These are phyloP conservation scores for Ametastegia equiseti DNA, from an alignment of 2,888 invertebrate species.

Conservation along the genomic window DNA sequence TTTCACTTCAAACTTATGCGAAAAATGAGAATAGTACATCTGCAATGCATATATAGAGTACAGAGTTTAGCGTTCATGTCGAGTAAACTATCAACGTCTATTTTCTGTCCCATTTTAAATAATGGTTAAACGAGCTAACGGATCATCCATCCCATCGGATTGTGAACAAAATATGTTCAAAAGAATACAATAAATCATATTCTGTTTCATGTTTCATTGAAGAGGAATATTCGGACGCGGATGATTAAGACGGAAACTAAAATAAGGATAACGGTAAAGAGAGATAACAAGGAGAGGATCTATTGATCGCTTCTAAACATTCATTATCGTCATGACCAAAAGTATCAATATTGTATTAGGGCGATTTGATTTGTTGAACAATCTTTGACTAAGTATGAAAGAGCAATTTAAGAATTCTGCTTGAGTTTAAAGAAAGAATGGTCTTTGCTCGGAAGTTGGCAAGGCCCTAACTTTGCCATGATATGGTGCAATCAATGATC, in stretches of 20 bases:
- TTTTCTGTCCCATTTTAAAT: not conserved
- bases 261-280: not conserved
- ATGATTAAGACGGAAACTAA: not conserved
- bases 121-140: not conserved
- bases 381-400: not conserved
- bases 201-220: not conserved
- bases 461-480: not conserved
- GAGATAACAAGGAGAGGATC: not conserved
- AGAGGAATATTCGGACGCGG: not conserved
- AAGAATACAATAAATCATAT: not conserved
- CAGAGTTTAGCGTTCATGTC: slow-evolving; percentile 22
- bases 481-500: not conserved
- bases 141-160: not conserved
- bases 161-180: not conserved
- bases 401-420: not conserved
- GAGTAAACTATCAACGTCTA: slow-evolving; percentile 20
- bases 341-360: not conserved
- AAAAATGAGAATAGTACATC: slow-evolving; percentile 1
- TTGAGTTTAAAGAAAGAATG: not conserved
- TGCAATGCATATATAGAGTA: slow-evolving; percentile 29
- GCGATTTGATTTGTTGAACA: not conserved
- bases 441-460: not conserved
- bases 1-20: not conserved
- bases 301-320: not conserved
- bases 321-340: not conserved